These are phyloP conservation scores for Leptodirus hochenwartii DNA, from an alignment of 2,888 invertebrate species.

Conservation along the genomic window DNA sequence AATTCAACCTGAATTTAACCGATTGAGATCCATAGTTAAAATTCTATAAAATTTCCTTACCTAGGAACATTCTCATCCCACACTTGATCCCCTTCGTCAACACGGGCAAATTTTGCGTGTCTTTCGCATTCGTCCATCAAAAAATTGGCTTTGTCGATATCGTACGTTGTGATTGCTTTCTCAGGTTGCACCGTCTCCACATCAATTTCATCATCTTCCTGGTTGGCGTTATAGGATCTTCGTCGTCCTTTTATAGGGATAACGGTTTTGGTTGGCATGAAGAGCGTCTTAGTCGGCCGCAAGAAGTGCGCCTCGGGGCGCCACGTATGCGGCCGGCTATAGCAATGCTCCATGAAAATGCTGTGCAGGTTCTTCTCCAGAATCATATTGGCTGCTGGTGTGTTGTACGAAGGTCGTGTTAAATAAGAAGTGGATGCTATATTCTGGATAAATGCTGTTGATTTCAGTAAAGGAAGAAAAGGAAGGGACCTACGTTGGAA, in stretches of 20 bases:
- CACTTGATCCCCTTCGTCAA: slow-evolving; percentile 39
- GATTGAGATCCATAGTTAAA: background rate
- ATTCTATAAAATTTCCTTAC: slow-evolving; percentile 22
- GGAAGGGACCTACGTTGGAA: too few relatives aligned
- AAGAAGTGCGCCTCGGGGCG: slow-evolving; percentile 42
- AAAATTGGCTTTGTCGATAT: slow-evolving; percentile 36
- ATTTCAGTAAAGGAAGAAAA: too few relatives aligned
- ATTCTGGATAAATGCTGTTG: too few relatives aligned
- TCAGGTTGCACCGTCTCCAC: slow-evolving; percentile 26
- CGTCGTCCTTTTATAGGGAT: slow-evolving; percentile 9
- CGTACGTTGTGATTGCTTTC: slow-evolving; percentile 34
- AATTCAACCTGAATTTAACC: slow-evolving; percentile 31
- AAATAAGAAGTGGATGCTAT: too few relatives aligned
- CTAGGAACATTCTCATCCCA: slow-evolving; percentile 52
- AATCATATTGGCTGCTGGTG: slow-evolving; percentile 7
- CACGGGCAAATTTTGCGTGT: slow-evolving; percentile 39
- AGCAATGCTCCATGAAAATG: slow-evolving; percentile 49
- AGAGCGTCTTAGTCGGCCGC: slow-evolving; percentile 35
- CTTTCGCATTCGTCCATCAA: slow-evolving; percentile 57
- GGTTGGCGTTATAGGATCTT: too few relatives aligned
- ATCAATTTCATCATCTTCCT: slow-evolving; percentile 27
- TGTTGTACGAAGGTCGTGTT: too few relatives aligned
- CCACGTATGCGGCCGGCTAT: slow-evolving; percentile 51
- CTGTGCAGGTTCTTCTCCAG: slow-evolving; percentile 11
- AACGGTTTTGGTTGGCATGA: slow-evolving; percentile 22